Percentiles rank a stretch among this genome's conserved stretches.
Evolutionary conservation across 2,888 invertebrate genomes (phyloP).

Genomic region (Brenthis daphne): DNA sequence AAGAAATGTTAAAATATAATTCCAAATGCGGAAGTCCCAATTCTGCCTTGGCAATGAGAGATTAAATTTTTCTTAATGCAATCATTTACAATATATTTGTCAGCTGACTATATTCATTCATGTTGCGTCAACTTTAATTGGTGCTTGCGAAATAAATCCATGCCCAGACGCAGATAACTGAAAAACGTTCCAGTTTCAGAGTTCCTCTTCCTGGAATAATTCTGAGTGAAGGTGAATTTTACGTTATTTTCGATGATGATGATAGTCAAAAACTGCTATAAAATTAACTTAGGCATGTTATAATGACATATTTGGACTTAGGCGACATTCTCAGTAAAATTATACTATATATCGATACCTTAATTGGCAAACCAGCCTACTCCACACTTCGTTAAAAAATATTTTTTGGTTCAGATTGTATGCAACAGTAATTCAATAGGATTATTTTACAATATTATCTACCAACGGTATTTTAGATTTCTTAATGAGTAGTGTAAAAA

Average conservation of each 20-base stretch:
- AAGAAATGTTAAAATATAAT: slow-evolving; percentile 12
- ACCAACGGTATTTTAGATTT: no score
- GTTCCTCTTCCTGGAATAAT: slow-evolving; percentile 26
- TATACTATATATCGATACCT: no score
- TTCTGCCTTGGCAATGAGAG: slow-evolving; percentile 47
- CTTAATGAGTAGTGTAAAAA: no score
- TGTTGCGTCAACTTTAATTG: slow-evolving; percentile 55
- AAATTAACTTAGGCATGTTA: no score
- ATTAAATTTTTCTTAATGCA: slow-evolving; percentile 46
- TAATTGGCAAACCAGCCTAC: no score
- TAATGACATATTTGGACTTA: no score
- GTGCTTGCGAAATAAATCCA: slow-evolving; percentile 56
- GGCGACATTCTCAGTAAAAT: no score
- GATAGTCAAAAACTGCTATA: no score
- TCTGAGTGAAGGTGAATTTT: not conserved
- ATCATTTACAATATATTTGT: slow-evolving; percentile 55
- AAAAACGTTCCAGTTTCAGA: slow-evolving; percentile 33
- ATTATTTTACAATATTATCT: no score
- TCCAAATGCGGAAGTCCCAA: slow-evolving; percentile 30
- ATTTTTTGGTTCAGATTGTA: no score
- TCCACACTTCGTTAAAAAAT: no score
- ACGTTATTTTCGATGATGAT: not conserved
- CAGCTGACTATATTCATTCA: slow-evolving; percentile 48
- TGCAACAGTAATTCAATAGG: no score
- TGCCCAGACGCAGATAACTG: slow-evolving; percentile 42